These are phyloP conservation scores for Equus przewalskii DNA, from an alignment of 2,113 vertebrate genomes.

Conservation along the genomic window DNA sequence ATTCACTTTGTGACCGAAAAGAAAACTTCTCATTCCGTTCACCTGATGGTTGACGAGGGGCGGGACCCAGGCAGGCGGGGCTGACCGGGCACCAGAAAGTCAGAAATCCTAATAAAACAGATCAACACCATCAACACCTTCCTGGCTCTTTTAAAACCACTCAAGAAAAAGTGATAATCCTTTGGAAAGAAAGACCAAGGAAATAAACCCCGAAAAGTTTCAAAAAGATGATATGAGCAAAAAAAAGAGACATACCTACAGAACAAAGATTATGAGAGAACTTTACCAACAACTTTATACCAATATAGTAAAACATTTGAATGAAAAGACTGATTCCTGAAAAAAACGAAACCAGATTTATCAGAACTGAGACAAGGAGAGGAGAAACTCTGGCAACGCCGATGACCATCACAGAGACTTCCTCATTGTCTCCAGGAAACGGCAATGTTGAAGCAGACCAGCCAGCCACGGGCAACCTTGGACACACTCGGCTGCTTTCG, in stretches of 20 bases:
- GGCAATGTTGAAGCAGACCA: no score
- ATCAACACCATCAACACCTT: not conserved
- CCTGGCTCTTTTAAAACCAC: not conserved
- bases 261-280: not conserved
- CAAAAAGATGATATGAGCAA: not conserved
- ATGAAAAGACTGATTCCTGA: not conserved
- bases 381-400: not conserved
- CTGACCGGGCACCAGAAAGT: not conserved
- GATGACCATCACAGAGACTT: not conserved
- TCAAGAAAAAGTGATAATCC: not conserved
- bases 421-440: not conserved
- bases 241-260: not conserved
- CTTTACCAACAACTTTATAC: not conserved
- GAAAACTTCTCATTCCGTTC: not conserved
- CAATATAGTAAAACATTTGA: not conserved
- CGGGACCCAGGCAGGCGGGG: not conserved
- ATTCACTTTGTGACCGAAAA: not conserved
- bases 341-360: not conserved
- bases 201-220: not conserved
- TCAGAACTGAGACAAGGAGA: not conserved
- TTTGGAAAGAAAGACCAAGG: not conserved
- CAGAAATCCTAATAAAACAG: not conserved
- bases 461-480: no score
- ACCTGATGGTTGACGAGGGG: not conserved
- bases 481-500: no score